These are phyloP conservation scores for Liasis olivaceus DNA, from an alignment of 2,797 vertebrate genomes.

Conservation along the genomic window DNA sequence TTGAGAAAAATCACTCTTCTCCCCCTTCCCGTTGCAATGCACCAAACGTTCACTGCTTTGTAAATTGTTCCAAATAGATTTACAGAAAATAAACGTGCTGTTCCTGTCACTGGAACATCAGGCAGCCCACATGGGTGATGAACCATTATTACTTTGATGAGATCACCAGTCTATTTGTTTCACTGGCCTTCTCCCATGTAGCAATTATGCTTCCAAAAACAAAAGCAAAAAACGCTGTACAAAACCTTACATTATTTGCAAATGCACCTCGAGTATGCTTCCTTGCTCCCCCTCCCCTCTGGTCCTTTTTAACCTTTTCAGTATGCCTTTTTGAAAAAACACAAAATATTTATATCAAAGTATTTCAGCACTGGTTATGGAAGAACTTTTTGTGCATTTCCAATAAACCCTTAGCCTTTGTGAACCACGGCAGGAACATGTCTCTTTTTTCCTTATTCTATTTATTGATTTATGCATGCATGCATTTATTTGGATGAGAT, in stretches of 20 bases:
- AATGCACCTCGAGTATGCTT: neutral
- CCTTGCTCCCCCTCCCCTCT: neutral
- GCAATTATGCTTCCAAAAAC: neutral
- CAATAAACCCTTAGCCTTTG: neutral
- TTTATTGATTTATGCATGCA: too few species aligned
- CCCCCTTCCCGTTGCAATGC: neutral
- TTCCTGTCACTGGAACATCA: slow-evolving; percentile 46
- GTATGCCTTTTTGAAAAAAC: neutral
- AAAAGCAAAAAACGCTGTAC: neutral
- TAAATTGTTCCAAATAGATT: slow-evolving; percentile 53
- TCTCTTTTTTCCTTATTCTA: neutral
- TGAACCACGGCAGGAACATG: neutral
- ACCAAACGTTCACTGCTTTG: slow-evolving; percentile 32
- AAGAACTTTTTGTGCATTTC: neutral
- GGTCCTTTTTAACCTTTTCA: neutral
- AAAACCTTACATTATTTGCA: slow-evolving; percentile 2
- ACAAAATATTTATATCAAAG: neutral
- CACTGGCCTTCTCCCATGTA: slow-evolving; percentile 14
- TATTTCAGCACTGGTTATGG: neutral
- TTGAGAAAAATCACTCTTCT: neutral
- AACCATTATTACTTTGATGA: slow-evolving; percentile 56
- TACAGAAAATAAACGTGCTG: slow-evolving; percentile 45
- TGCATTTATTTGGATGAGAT: neutral
- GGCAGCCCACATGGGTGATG: slow-evolving; percentile 48
- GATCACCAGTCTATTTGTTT: slow-evolving; percentile 60